These are phyloP conservation scores for Sciaenops ocellatus DNA, from an alignment of 2,797 vertebrate genomes.

Conservation along the genomic window DNA sequence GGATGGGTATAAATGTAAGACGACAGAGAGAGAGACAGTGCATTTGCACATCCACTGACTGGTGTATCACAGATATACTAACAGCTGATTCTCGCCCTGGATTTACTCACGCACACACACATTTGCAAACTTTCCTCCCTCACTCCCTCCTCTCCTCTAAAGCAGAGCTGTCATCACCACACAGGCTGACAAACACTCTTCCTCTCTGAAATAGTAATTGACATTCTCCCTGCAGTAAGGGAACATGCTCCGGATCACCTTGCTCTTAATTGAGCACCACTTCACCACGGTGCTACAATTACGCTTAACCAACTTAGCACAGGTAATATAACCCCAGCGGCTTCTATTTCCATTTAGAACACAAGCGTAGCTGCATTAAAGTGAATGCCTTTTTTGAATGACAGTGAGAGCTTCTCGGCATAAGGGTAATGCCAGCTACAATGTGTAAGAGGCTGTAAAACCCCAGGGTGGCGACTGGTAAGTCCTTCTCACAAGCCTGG, in stretches of 20 bases:
- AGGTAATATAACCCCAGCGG: conserved; percentile 63
- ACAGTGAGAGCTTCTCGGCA: conserved; percentile 54
- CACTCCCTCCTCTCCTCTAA: conserved; percentile 45
- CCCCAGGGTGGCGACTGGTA: conserved; percentile 36
- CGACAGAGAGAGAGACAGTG: conserved; percentile 43
- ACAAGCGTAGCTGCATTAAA: conserved; percentile 48
- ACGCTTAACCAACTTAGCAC: conserved; percentile 61
- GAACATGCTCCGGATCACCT: conserved; percentile 68
- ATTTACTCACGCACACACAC: conserved; percentile 49
- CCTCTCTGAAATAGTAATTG: conserved; percentile 68
- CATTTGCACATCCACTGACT: conserved; percentile 63
- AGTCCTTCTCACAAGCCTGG: conserved; percentile 55
- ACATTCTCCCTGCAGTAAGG: conserved; percentile 73
- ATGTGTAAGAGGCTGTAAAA: conserved; percentile 51
- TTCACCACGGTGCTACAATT: conserved; percentile 66
- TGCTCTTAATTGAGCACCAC: conserved; percentile 75
- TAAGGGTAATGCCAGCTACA: conserved; percentile 54
- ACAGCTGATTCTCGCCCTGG: conserved; percentile 75
- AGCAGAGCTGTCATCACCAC: conserved; percentile 61
- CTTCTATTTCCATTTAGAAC: conserved; percentile 57
- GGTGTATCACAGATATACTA: conserved; percentile 69
- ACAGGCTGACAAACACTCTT: conserved; percentile 54
- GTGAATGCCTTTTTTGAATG: conserved; percentile 48
- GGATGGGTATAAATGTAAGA: conserved; percentile 68
- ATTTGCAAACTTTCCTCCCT: conserved; percentile 59